Base-by-base conservation (phyloP, 2,113 vertebrate genomes). In the Cryptomyrus ogoouensis region DNA sequence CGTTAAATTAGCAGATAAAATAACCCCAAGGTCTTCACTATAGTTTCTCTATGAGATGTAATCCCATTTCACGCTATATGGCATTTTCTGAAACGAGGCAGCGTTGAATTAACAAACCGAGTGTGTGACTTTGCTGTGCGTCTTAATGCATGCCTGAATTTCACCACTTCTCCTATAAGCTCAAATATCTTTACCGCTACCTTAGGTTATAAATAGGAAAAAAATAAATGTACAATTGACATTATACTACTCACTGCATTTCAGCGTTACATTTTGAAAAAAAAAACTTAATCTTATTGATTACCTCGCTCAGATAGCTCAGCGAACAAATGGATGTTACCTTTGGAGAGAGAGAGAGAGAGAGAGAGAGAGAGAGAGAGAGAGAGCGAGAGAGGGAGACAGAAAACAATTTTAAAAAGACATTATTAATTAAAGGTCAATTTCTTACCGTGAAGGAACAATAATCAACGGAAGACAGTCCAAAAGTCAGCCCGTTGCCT, bases 11-110 rank as follows among this genome's bases (percentile, higher is more conserved):
- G 93, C 93, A 90, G 91, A 94, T 94, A 92, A 91, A 94, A 95
- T 94, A 94, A 94, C 90, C 93, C 90, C 90, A 89, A 93, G 93
- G 93, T 94, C 92, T 80, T 92, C 92, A 90, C 92, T 92, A 93
- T 92, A 94, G 95, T 94, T 94, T 93, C 92, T 90, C 92, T 91
- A 92, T 91, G 74, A 90, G 91, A 92, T 94, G 94, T 94, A 94
- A 95, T 94, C 93, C 93, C 74, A 87, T 95, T 95, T 94, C 93
- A 95, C 93, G 92, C 91, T 93, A 92, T 92, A 92, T 92, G 89
- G 92, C 90, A 92, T 91, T 46, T 89, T 84, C 24, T 92, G 88
- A 92, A 88, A 91, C 88, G 89, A 91, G 92, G 90, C 87, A 91
- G 53, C 80, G 52, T 80, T 90, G 89, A 91, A 90, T 91, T 89